Base-by-base conservation (phyloP, 2,888 invertebrate species). In the Hirtodrosophila histrioides region DNA sequence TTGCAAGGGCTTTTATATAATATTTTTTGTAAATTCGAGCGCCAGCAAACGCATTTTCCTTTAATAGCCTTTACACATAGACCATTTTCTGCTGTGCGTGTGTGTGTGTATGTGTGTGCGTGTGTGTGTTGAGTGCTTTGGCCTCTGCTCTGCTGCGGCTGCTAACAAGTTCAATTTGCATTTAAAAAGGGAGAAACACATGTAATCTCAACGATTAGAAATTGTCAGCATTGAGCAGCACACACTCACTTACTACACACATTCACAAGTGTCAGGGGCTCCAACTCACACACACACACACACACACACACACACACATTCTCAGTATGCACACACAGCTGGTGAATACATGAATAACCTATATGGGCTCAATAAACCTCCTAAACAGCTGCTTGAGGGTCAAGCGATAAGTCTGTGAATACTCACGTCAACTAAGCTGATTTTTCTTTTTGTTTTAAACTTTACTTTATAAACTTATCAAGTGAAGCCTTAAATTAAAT, bases 141-240 rank as follows among this genome's bases (percentile, higher is more conserved):
- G 75, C 72, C 64, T 75, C 61, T 68, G 53, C 62, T 58, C 51
- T 48, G 51, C 45, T 77, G 63, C 68, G 69, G 67, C 69, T 80
- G 78, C 82, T 75, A 81, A 84, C 82, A 82, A 85, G 87, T 82
- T 87, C 85, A 87, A 82, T 82, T 87, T 82, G 82, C 82, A 82
- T 82, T 82, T 87, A 81, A 82, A 81, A 82, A 81, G 81, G 69
- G 56, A 75, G 70, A 78, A 81, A 82, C 82, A 82, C 78, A 87
- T 87, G 82, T 82, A 87, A 82, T 82, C 85, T 81, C 69, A 73
- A 78, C 87, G 87, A 82, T 87, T 87, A 87, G 87, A 85, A 87
- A 86, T 72, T 84, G 87, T 86, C 67, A 78, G 81, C 75, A 74
- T 71, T 72, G 71, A 61, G 39, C 17, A 45, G 48, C 46, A 45